These are phyloP conservation scores for Notoglanidium macrostoma DNA, from an alignment of 2,797 vertebrate species.

Conservation along the genomic window DNA sequence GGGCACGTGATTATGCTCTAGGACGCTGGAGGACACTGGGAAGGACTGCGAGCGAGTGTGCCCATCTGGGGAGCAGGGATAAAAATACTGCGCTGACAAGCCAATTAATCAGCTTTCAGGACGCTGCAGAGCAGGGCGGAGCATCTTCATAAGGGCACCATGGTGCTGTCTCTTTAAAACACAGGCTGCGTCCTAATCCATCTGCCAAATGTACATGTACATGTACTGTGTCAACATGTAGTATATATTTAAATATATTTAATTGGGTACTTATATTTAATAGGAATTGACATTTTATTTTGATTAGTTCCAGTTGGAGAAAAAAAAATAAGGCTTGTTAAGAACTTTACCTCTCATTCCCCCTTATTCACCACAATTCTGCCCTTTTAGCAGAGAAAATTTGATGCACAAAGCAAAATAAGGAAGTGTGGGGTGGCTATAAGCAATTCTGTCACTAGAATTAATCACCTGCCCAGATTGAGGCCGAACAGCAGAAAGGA, in stretches of 20 bases:
- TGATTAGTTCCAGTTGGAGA: background rate
- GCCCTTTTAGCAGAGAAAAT: conserved; percentile 18
- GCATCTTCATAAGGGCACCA: conserved; percentile 53
- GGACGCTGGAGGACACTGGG: conserved; percentile 59
- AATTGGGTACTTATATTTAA: background rate
- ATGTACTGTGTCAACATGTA: background rate
- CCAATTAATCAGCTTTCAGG: conserved; percentile 67
- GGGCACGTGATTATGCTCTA: conserved; percentile 53
- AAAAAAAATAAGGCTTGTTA: background rate
- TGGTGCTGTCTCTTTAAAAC: conserved; percentile 52
- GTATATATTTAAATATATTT: background rate
- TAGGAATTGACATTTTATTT: background rate
- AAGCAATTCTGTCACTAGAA: conserved; percentile 52
- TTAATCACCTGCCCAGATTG: conserved; percentile 54
- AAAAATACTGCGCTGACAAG: conserved; percentile 67
- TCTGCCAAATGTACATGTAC: background rate
- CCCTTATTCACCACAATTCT: conserved; percentile 7
- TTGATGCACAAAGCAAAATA: conserved; percentile 42
- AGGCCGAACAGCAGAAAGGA: conserved; percentile 41
- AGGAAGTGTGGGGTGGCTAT: conserved; percentile 23
- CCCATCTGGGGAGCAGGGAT: conserved; percentile 62
- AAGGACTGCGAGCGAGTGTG: conserved; percentile 55
- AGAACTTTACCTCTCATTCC: background rate
- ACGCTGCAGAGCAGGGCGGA: conserved; percentile 53
- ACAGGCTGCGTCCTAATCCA: conserved; percentile 16